phyloP scores from a whole-genome alignment of 2,113 vertebrate genomes.

The Odontophorus gujanensis region DNA sequence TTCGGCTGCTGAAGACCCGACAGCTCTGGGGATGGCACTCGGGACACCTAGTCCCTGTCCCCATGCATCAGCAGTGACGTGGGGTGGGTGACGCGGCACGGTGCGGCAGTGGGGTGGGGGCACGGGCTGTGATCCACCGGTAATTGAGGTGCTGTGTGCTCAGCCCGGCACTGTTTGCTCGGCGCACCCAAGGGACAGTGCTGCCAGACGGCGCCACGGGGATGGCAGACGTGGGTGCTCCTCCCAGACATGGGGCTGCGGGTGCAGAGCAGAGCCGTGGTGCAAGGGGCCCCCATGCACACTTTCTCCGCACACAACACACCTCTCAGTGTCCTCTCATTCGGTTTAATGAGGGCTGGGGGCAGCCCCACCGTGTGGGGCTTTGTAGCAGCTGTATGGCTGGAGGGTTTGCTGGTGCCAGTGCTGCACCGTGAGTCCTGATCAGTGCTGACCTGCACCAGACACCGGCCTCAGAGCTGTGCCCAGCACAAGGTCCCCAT shows the following conservation, averaged over 20 bases:
- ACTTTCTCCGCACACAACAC: neutral
- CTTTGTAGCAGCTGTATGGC: neutral
- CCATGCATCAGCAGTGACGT: neutral
- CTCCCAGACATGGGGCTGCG: neutral
- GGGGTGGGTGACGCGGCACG: accelerated
- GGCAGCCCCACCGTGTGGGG: accelerated
- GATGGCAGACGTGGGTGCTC: accelerated
- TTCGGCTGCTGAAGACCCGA: too few relatives aligned
- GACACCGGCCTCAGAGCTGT: neutral
- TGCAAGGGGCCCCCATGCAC: accelerated
- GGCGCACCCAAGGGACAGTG: accelerated
- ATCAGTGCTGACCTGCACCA: slow-evolving; percentile 66
- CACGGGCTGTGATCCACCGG: accelerated
- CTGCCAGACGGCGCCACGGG: neutral
- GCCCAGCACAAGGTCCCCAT: too few relatives aligned
- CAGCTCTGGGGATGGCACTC: too few relatives aligned
- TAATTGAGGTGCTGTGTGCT: neutral
- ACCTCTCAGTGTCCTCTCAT: accelerated
- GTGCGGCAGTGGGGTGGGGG: accelerated
- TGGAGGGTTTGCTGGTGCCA: accelerated
- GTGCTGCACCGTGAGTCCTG: accelerated
- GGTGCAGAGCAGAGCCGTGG: neutral
- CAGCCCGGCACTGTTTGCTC: neutral
- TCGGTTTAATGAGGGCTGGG: neutral
- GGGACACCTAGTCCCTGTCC: neutral